These are phyloP conservation scores for Opisthograptis luteolata DNA, from an alignment of 2,888 invertebrate genomes.

Conservation along the genomic window DNA sequence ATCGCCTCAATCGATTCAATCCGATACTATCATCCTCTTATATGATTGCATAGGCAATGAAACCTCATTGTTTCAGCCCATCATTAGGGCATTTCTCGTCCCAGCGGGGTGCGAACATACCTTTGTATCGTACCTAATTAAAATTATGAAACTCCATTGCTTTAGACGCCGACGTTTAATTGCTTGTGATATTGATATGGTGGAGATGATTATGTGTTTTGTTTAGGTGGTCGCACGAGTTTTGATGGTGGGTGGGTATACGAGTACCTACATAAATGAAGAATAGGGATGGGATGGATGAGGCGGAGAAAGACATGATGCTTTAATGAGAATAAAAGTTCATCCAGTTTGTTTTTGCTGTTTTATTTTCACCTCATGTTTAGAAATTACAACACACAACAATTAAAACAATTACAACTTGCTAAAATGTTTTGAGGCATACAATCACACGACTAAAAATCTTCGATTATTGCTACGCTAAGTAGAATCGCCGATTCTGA, in stretches of 20 bases:
- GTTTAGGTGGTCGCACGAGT: conserved; percentile 13
- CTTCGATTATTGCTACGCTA: too few relatives aligned
- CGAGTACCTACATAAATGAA: too few relatives aligned
- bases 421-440: too few relatives aligned
- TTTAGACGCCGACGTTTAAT: conserved; percentile 59
- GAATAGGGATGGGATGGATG: not conserved
- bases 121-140: conserved; percentile 71
- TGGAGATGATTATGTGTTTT: conserved; percentile 15
- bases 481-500: too few relatives aligned
- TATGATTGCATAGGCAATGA: conserved; percentile 32
- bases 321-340: too few relatives aligned
- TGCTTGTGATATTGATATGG: conserved; percentile 58
- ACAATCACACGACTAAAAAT: too few relatives aligned
- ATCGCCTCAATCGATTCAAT: conserved; percentile 14
- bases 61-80: conserved; percentile 65
- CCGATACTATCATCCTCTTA: conserved; percentile 3
- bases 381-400: too few relatives aligned
- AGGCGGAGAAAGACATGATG: too few relatives aligned
- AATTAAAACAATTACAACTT: too few relatives aligned
- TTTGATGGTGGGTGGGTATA: conserved; percentile 28
- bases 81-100: conserved; percentile 50
- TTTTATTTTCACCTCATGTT: too few relatives aligned
- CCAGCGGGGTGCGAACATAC: conserved; percentile 60
- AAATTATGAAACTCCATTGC: conserved; percentile 60
- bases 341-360: too few relatives aligned